Evolutionary conservation across 2,113 vertebrate species (phyloP).

Genomic region (Sander vitreus): DNA sequence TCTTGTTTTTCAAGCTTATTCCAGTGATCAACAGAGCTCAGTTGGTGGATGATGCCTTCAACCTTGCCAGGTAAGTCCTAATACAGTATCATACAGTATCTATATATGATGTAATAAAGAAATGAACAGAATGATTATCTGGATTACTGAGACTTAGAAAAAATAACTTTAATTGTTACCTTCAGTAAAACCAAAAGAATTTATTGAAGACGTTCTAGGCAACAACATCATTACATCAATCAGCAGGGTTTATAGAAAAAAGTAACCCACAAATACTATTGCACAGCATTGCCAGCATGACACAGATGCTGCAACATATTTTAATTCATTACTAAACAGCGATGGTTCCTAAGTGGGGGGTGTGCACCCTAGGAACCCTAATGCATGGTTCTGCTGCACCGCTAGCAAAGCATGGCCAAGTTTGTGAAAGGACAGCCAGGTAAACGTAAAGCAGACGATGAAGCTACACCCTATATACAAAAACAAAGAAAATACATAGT

Average conservation of each 20-base stretch:
- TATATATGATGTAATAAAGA: background rate
- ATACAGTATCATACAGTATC: background rate
- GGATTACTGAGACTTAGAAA: background rate
- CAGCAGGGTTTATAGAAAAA: too few relatives aligned
- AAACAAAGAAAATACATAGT: too few relatives aligned
- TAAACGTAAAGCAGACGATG: too few relatives aligned
- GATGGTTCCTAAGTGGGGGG: too few relatives aligned
- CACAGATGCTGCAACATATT: background rate
- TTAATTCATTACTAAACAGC: background rate
- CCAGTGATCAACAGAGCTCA: constrained; percentile 92
- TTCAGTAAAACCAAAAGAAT: background rate
- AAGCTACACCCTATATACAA: too few relatives aligned
- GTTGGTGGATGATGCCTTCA: constrained; percentile 91
- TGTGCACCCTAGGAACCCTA: too few relatives aligned
- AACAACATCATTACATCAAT: background rate
- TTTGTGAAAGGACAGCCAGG: too few relatives aligned
- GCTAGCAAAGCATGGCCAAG: too few relatives aligned
- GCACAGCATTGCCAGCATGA: background rate
- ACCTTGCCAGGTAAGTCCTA: constrained; percentile 89
- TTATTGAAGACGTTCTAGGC: background rate
- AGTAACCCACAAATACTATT: background rate
- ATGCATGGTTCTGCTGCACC: too few relatives aligned
- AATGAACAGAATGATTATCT: background rate
- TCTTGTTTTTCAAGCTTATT: constrained; percentile 78
- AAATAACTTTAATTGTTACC: background rate